Evolutionary conservation across 1,140 invertebrate genomes (phyloP), one percentile per base, ranked within the genome.

Genomic region (Penaeus chinensis): DNA sequence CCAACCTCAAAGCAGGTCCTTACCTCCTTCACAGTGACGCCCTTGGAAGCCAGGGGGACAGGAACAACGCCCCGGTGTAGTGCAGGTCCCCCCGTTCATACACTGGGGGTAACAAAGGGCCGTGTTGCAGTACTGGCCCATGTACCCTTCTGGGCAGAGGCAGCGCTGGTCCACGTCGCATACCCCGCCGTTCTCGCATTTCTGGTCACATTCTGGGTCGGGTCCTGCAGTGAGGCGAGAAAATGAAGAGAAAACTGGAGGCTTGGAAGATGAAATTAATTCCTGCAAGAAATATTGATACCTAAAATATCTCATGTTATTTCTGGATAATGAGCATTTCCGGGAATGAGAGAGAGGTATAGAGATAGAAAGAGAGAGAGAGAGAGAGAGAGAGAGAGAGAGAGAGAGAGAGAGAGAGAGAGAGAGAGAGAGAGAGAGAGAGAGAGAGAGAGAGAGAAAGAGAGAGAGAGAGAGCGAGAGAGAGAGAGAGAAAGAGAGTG

Each of bases 51-150:
- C 97, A 47, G 95, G 94, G 27, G 96, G 96, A 92, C 97, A 98
- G 79, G 95, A 96, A 91, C 97, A 98, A 0, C 96, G 93, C 18
- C 96, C 97, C 18, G 97, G 97, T 20, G 96, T 95, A 47, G 96
- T 96, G 92, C 97, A 98, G 91, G 95, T 96, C 2, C 97, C 97
- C 5, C 96, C 96, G 92, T 98, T 98, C 94, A 97, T 95, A 91
- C 97, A 98, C 91, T 96, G 95, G 63, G 97, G 97, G 93, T 97
- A 98, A 91, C 97, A 98, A 8, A 98, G 93, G 32, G 97, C 96
- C 88, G 95, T 96, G 90, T 95, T 94, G 90, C 97, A 98, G 91
- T 97, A 95, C 88, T 96, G 96, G 16, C 97, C 97, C 94, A 97
- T 95, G 91, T 97, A 98, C 22, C 97, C 97, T 91, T 97, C 96